Base-by-base conservation (phyloP, 2,113 vertebrate species). In the Ginglymostoma cirratum region DNA sequence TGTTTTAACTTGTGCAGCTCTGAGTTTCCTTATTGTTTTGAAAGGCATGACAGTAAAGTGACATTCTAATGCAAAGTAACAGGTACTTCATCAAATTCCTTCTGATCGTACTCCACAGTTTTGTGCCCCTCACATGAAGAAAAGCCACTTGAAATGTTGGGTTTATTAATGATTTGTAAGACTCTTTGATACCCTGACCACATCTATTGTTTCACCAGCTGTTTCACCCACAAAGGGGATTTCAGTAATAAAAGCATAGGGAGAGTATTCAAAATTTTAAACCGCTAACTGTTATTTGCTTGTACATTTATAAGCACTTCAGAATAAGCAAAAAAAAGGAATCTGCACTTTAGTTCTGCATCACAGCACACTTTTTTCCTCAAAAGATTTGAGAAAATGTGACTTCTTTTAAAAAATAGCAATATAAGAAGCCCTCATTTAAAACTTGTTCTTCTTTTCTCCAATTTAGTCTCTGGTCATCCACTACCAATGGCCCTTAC, bases 121-220 rank as follows among this genome's bases (percentile, higher is more conserved):
- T 93, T 67, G 55, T 90, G 55, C 52, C 87, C 38, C 38, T 24
- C 93, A 45, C 67, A 70, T 95, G 12, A 67, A 72, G 70, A 70
- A 95, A 95, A 72, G 67, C 93, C 70, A 95, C 48, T 95, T 69
- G 45, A 95, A 72, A 95, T 38, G 93, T 70, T 48, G 42, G 10
- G 67, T 72, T 95, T 67, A 95, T 95, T 70, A 95, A 95, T 95
- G 66, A 95, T 95, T 69, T 72, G 48, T 69, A 12, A 38, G 42
- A 72, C 38, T 45, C 66, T 95, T 95, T 95, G 93, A 93, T 95
- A 42, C 70, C 89, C 21, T 34, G 2, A 7, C 67, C 67, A 95
- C 93, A 27, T 69, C 67, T 95, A 95, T 95, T 95, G 93, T 95
- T 95, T 95, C 93, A 95, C 48, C 93, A 95, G 93, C 65, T 94